Percentiles rank a stretch among this genome's conserved stretches.
Evolutionary conservation across 2,113 vertebrate genomes (phyloP).

Genomic region (Sus scrofa): T2T-Sscrofa CM000828.6:37318001-37318500

Average conservation of each 20-base stretch:
- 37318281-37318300: constrained; percentile 39
- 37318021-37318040: constrained; percentile 74
- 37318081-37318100: constrained; percentile 80
- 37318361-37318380: constrained; percentile 7
- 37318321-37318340: neutral
- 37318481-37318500: neutral
- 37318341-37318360: neutral
- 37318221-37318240: constrained; percentile 83
- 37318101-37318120: constrained; percentile 80
- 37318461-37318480: neutral
- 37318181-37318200: constrained; percentile 27
- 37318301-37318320: neutral
- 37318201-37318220: constrained; percentile 63
- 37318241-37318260: constrained; percentile 76
- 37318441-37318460: neutral
- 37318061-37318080: constrained; percentile 20
- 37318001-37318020: neutral
- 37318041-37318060: constrained; percentile 77
- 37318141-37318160: constrained; percentile 79
- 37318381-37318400: neutral
- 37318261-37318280: constrained; percentile 61
- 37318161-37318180: constrained; percentile 78
- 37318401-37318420: neutral
- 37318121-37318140: constrained; percentile 81
- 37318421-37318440: constrained; percentile 1